Percentiles rank a stretch among this genome's conserved stretches.
phyloP scores from a whole-genome alignment of 2,797 vertebrate species.

The Enteromius trimaculatus region DNA sequence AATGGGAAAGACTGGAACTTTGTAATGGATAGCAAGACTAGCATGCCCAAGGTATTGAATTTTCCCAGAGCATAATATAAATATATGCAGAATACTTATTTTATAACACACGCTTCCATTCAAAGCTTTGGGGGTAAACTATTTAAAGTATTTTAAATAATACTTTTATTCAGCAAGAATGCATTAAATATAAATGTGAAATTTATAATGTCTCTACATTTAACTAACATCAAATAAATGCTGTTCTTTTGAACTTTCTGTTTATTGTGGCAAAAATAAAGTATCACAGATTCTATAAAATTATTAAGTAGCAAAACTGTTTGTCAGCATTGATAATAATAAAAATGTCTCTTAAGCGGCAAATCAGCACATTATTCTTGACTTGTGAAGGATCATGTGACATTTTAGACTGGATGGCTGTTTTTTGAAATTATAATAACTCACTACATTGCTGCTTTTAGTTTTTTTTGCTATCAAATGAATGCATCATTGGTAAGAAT shows the following conservation, averaged over 20 bases:
- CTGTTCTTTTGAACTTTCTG: too few species aligned
- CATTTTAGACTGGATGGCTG: background rate
- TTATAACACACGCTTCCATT: background rate
- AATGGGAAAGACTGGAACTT: constrained; percentile 91
- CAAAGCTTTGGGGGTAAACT: background rate
- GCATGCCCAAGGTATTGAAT: constrained; percentile 86
- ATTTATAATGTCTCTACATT: too few species aligned
- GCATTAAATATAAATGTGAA: background rate
- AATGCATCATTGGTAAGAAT: background rate
- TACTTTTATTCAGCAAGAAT: background rate
- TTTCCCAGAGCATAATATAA: background rate
- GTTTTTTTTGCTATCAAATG: background rate
- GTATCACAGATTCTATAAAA: background rate
- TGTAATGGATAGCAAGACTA: constrained; percentile 88
- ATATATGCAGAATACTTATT: background rate
- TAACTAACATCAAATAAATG: too few species aligned
- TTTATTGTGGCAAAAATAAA: too few species aligned
- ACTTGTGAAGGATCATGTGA: background rate
- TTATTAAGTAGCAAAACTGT: background rate
- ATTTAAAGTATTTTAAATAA: background rate
- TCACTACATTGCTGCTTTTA: background rate
- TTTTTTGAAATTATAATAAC: background rate
- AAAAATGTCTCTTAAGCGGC: background rate
- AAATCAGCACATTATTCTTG: background rate
- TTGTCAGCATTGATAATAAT: background rate